Conservation (phyloP, 1,140 invertebrate genomes). For the Caenorhabditis brenneri region DNA sequence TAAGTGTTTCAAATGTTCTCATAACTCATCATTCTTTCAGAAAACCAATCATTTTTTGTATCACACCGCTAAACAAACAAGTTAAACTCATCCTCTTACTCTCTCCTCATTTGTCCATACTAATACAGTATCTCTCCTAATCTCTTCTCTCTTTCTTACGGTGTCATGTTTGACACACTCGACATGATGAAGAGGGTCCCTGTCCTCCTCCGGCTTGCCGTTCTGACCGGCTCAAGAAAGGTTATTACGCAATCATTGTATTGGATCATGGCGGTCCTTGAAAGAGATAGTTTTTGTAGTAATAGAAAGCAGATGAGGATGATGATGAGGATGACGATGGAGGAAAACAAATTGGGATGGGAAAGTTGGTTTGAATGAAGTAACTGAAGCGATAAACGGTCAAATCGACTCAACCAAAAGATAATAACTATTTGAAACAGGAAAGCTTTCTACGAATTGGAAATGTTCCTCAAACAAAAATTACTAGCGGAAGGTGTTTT, state of each 20-base stretch:
- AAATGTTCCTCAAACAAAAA: no score
- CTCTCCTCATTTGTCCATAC: neutral
- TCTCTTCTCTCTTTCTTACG: neutral
- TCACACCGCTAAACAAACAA: constrained; percentile 33
- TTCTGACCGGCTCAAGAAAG: neutral
- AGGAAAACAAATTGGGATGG: no score
- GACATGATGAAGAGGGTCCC: constrained; percentile 26
- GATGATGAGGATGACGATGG: neutral
- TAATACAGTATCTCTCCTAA: neutral
- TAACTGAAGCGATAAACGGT: no score
- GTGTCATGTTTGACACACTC: constrained; percentile 38
- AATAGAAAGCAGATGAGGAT: neutral
- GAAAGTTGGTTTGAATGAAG: no score
- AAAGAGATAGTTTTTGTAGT: neutral
- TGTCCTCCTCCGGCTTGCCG: neutral
- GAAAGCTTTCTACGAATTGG: no score
- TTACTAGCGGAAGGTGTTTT: no score
- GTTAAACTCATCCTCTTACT: neutral
- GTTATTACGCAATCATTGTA: neutral
- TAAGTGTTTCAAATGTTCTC: neutral
- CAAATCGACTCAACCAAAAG: no score
- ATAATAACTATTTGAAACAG: no score
- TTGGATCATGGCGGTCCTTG: neutral
- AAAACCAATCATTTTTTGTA: neutral
- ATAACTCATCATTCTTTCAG: neutral